Base-by-base conservation (phyloP, 2,888 invertebrate species). In the Alentia gelatinosa region DNA sequence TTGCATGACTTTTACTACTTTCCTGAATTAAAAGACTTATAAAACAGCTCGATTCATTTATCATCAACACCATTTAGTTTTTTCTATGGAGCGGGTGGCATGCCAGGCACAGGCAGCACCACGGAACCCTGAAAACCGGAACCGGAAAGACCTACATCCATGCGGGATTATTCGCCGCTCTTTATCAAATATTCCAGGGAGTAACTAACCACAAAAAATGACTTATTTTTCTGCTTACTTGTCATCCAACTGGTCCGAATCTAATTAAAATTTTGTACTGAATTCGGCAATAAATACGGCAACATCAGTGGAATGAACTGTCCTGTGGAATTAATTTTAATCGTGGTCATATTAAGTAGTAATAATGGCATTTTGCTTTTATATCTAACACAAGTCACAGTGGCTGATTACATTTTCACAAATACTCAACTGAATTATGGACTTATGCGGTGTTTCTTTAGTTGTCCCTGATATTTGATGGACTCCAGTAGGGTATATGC, bases 1-100 rank as follows among this genome's bases (percentile, higher is more conserved):
- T 79, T 79, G 79, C 79, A 26, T 79, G 79, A 79, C 79, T 79
- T 79, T 79, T 79, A 79, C 37, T 79, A 79, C 7, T 79, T 79
- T 79, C n/a, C 37, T 37, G 26, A 79, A 79, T 79, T 79, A 79
- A 79, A 79, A 79, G 79, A 79, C 39, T 79, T 79, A 79, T 79
- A 79, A 79, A 79, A 79, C 79, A 39, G 26, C 1, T 4, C 19
- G 79, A 79, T 79, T 37, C 79, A 79, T 79, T 79, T 79, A 39
- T 79, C 39, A 79, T 79, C 79, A 79, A 39, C 79, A 39, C 39
- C 79, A 79, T 79, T 79, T 37, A 79, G n/a, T n/a, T 56, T 74
- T 74, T 74, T 74, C n/a, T n/a, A n/a, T n/a, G n/a, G n/a, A n/a
- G n/a, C n/a, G n/a, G n/a, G n/a, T n/a, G n/a, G n/a, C n/a, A n/a